Evolutionary conservation across 2,888 invertebrate species (phyloP).

Genomic region (Noctua janthina): DNA sequence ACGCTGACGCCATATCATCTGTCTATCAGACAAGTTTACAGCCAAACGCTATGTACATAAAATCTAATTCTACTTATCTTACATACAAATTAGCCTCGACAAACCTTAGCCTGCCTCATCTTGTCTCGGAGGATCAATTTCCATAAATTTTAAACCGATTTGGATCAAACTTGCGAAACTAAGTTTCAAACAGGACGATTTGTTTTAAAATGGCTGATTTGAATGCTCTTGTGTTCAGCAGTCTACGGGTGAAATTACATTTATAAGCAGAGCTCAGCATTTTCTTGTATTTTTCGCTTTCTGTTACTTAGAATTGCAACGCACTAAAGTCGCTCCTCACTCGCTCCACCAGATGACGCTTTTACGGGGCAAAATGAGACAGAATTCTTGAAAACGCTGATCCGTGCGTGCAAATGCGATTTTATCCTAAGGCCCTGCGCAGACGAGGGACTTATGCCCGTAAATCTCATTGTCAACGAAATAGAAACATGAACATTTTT

Average conservation of each 20-base stretch:
- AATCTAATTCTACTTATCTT: constrained; percentile 18
- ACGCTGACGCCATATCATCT: neutral
- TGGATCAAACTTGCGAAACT: constrained; percentile 22
- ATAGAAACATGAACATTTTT: no score
- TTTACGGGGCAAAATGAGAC: neutral
- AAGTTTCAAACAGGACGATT: constrained; percentile 29
- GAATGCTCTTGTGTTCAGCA: constrained; percentile 17
- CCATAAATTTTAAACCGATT: constrained; percentile 42
- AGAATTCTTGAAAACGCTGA: neutral
- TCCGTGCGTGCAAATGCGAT: neutral
- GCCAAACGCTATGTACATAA: neutral
- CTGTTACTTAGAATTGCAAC: neutral
- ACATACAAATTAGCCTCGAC: constrained; percentile 12
- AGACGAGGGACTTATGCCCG: no score
- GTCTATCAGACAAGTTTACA: constrained; percentile 16
- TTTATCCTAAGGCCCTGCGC: neutral
- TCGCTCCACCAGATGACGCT: neutral
- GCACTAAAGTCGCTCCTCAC: neutral
- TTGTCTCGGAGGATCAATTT: constrained; percentile 33
- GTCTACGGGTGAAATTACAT: neutral
- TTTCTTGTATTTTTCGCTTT: neutral
- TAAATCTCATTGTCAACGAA: no score
- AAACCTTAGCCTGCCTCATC: neutral
- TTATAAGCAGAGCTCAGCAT: neutral
- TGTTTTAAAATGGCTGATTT: constrained; percentile 24